Evolutionary conservation across 2,113 vertebrate species (phyloP).

Genomic region (Zootoca vivipara): DNA sequence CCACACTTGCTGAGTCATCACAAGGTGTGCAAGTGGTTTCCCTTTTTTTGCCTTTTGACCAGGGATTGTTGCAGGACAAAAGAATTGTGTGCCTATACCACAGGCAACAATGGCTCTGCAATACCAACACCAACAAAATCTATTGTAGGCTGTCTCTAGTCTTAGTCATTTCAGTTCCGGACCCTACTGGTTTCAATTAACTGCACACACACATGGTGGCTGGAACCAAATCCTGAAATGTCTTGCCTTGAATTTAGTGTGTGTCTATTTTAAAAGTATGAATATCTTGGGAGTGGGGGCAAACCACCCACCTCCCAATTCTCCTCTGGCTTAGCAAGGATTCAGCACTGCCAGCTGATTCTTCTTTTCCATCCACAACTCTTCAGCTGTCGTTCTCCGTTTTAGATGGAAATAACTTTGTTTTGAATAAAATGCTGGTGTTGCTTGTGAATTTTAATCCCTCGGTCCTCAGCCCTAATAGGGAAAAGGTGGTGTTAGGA

Average conservation of each 20-base stretch:
- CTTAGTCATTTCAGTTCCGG: not conserved
- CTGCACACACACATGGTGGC: constrained; percentile 41
- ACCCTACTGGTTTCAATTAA: constrained; percentile 54
- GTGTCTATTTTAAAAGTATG: constrained; percentile 30
- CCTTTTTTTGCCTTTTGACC: not conserved
- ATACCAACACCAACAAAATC: not conserved
- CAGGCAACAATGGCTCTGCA: not conserved
- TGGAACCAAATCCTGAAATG: constrained; percentile 52
- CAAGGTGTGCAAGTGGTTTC: not conserved
- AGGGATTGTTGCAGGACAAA: not conserved
- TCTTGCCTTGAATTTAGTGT: constrained; percentile 44
- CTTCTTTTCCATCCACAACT: constrained; percentile 63
- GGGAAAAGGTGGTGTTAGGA: constrained; percentile 59
- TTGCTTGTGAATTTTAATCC: constrained; percentile 66
- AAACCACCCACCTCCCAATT: constrained; percentile 65
- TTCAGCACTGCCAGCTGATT: constrained; percentile 58
- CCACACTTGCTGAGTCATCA: not conserved
- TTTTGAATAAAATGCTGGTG: constrained; percentile 60
- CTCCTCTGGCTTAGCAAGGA: constrained; percentile 61
- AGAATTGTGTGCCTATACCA: not conserved
- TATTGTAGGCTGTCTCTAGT: not conserved
- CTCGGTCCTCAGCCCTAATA: constrained; percentile 25
- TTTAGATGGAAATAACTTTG: constrained; percentile 66
- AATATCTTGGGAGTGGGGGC: constrained; percentile 46
- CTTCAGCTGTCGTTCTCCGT: constrained; percentile 59